phyloP scores from a whole-genome alignment of 2,797 vertebrate species.

The Hafferia zeledoni region DNA sequence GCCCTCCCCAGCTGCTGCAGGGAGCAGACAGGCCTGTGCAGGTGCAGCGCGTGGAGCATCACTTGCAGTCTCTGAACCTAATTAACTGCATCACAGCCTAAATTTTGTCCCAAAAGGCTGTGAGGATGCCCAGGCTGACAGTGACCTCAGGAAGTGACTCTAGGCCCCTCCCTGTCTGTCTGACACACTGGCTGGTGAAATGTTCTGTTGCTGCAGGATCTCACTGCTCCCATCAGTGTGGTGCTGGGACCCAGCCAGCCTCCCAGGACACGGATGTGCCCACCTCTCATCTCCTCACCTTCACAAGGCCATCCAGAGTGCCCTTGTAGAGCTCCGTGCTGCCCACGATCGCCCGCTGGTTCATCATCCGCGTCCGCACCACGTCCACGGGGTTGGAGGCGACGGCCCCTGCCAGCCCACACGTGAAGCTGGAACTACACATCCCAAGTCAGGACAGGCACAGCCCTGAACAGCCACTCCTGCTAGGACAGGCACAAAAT shows the following conservation, averaged over 20 bases:
- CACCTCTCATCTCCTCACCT: constrained; percentile 49
- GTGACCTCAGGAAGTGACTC: not conserved
- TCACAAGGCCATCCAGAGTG: constrained; percentile 92
- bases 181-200: not conserved
- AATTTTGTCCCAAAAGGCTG: not conserved
- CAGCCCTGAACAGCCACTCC: not conserved
- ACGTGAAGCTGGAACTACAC: constrained; percentile 91
- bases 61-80: not conserved
- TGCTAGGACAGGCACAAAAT: not conserved
- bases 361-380: constrained; percentile 97
- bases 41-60: not conserved
- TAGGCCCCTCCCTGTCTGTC: not conserved
- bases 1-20: not conserved
- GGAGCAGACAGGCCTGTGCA: not conserved
- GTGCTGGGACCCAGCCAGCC: not conserved
- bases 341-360: constrained; percentile 92
- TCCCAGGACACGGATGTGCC: not conserved
- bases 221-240: not conserved
- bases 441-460: not conserved
- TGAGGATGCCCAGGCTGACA: not conserved
- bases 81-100: not conserved
- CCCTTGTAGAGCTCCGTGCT: constrained; percentile 88
- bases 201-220: rapidly evolving
- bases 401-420: constrained; percentile 93
- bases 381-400: constrained; percentile 97